Conservation (phyloP, 2,888 invertebrate species). For the Mayetiola destructor region DNA sequence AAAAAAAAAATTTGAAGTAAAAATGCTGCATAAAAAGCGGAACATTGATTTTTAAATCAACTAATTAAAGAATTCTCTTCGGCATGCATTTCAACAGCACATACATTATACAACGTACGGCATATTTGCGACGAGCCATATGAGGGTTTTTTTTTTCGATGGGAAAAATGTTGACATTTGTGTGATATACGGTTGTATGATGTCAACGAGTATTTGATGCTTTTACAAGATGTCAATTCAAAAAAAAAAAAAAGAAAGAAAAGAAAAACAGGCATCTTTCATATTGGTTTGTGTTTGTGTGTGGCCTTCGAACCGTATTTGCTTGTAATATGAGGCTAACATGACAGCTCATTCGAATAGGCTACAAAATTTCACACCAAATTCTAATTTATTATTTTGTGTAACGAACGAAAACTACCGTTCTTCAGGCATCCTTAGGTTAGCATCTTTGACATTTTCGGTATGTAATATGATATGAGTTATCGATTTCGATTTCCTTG, state of each 20-base stretch:
- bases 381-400: conserved; percentile 1
- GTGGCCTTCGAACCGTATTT: too few species aligned
- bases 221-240: not conserved
- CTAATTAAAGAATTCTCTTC: too few species aligned
- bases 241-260: too few species aligned
- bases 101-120: too few species aligned
- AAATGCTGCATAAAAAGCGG: too few species aligned
- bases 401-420: not conserved
- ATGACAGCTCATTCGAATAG: conserved; percentile 1
- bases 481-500: conserved; percentile 9
- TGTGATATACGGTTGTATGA: not conserved
- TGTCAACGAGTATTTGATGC: conserved; percentile 5
- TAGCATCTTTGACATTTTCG: too few species aligned
- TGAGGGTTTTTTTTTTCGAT: not conserved
- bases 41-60: too few species aligned
- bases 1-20: too few species aligned
- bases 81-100: not conserved
- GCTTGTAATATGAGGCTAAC: too few species aligned
- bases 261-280: too few species aligned
- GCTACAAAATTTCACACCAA: conserved; percentile 12
- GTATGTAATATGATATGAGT: not conserved
- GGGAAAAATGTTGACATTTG: conserved; percentile 5
- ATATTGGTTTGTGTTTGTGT: too few species aligned
- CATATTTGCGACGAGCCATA: not conserved
- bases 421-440: too few species aligned